These are phyloP conservation scores for Cyrtonyx montezumae DNA, from an alignment of 2,113 vertebrate species.

Conservation along the genomic window DNA sequence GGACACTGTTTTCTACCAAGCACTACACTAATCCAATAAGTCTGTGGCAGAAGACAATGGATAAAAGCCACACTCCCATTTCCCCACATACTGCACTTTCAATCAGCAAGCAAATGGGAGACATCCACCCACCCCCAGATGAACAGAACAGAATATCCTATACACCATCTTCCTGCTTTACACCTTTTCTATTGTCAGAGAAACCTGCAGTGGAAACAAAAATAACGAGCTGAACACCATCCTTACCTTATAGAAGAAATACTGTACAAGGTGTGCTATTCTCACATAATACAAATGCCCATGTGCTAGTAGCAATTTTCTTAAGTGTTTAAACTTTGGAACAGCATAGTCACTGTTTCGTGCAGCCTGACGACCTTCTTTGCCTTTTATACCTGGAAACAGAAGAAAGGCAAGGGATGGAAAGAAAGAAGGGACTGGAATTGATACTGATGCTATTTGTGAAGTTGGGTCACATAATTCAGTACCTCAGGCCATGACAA, in stretches of 20 bases:
- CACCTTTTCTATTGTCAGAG: neutral
- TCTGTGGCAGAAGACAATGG: neutral
- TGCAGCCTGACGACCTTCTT: conserved; percentile 95
- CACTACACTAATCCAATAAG: neutral
- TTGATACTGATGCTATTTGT: neutral
- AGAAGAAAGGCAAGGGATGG: neutral
- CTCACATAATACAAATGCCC: conserved; percentile 98
- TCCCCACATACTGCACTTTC: neutral
- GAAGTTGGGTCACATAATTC: neutral
- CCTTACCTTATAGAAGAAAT: conserved; percentile 99
- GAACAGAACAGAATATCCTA: neutral
- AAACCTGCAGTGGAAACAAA: rapidly evolving
- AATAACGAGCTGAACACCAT: neutral
- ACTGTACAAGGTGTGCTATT: conserved; percentile 98
- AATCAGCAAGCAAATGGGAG: neutral
- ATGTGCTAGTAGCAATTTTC: conserved; percentile 91
- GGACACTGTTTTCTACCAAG: neutral
- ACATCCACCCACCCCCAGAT: neutral
- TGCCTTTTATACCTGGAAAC: conserved; percentile 93
- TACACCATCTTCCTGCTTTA: rapidly evolving
- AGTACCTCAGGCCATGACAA: neutral
- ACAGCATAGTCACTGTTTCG: conserved; percentile 98
- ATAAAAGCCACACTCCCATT: neutral
- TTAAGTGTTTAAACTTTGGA: conserved; percentile 96
- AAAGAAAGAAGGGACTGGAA: neutral